Evolutionary conservation across 2,113 vertebrate genomes (phyloP).

Genomic region (Marmota monax): DNA sequence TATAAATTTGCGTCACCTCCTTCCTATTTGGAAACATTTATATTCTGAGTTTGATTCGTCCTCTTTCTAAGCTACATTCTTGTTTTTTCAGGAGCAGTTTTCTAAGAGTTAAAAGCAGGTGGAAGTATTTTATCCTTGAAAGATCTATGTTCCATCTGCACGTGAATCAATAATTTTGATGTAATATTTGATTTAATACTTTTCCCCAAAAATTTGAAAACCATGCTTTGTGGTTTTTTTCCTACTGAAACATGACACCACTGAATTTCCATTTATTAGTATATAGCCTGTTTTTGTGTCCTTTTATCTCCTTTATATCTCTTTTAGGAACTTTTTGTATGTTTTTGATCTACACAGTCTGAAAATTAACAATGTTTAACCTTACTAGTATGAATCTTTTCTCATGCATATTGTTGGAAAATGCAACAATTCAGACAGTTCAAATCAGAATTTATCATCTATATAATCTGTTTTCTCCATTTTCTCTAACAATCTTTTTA

Average conservation of each 20-base stretch:
- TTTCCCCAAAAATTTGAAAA: background rate
- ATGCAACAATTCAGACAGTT: background rate
- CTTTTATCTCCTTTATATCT: background rate
- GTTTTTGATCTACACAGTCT: background rate
- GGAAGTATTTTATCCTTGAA: background rate
- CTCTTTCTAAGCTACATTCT: background rate
- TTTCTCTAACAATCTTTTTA: background rate
- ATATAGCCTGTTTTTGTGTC: background rate
- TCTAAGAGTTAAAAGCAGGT: background rate
- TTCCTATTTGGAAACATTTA: background rate
- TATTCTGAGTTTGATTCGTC: background rate
- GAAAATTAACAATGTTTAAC: background rate
- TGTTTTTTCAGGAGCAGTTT: background rate
- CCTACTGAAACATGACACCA: background rate
- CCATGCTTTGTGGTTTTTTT: background rate
- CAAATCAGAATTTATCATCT: background rate
- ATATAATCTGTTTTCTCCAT: background rate
- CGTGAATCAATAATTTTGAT: background rate
- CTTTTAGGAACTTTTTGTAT: background rate
- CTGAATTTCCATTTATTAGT: background rate
- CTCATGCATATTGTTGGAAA: background rate
- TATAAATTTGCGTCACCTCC: background rate
- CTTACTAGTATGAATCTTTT: background rate
- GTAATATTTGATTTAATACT: background rate
- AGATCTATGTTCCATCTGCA: background rate